Percentiles rank a stretch among this genome's conserved stretches.
Conservation (phyloP, 2,888 invertebrate genomes). For the Cyrtodaria siliqua region DNA sequence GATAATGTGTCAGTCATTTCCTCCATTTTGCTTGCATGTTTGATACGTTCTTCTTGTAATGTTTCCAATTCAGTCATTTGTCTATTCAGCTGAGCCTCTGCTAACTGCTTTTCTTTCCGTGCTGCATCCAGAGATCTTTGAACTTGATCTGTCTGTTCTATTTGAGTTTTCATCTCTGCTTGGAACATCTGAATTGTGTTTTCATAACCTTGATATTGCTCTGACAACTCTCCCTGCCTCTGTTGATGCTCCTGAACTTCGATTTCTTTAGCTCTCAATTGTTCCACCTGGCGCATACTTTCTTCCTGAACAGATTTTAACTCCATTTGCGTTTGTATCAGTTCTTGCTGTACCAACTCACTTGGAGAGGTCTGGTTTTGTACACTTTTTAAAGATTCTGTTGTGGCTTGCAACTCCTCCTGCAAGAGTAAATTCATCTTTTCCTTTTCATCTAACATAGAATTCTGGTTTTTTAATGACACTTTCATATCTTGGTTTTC, state of each 20-base stretch:
- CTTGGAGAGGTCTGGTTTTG: not conserved
- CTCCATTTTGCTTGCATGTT: not conserved
- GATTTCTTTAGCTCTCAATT: slow-evolving; percentile 5
- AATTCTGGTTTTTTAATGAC: slow-evolving; percentile 28
- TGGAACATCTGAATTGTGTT: slow-evolving; percentile 66
- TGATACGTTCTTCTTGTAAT: no score
- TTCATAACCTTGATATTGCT: slow-evolving; percentile 54
- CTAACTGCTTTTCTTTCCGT: slow-evolving; percentile 11
- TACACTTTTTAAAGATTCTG: not conserved
- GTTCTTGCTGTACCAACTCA: slow-evolving; percentile 6
- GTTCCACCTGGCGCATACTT: not conserved
- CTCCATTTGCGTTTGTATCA: not conserved
- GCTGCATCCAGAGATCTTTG: slow-evolving; percentile 16
- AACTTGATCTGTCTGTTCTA: slow-evolving; percentile 18
- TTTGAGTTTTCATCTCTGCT: slow-evolving; percentile 53
- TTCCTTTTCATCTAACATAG: slow-evolving; percentile 54
- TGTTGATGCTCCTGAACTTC: slow-evolving; percentile 45
- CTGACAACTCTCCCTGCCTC: slow-evolving; percentile 46
- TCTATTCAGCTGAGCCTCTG: slow-evolving; percentile 24
- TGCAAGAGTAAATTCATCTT: slow-evolving; percentile 56
- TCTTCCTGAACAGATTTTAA: not conserved
- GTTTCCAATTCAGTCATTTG: slow-evolving; percentile 21
- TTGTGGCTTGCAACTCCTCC: slow-evolving; percentile 37
- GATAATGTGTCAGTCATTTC: not conserved
- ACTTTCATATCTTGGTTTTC: slow-evolving; percentile 24